Evolutionary conservation across 2,888 invertebrate species (phyloP), one percentile per base, ranked within the genome.

Genomic region (Papilio elwesi): DNA sequence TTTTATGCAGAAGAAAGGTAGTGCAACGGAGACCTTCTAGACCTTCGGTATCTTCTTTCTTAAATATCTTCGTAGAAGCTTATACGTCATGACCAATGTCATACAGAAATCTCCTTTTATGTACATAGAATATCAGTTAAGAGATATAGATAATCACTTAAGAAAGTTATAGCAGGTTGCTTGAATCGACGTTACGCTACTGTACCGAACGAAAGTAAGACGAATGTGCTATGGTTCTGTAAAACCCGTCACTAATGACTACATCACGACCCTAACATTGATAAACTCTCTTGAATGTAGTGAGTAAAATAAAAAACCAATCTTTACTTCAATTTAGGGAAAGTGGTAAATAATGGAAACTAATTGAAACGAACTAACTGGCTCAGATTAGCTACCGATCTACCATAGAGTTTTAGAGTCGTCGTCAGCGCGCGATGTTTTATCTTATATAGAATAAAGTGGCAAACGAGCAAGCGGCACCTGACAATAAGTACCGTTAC

Each of bases 171-270:
- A 13, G 59, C 13, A 1, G 52, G n/a, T 53, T 67, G 43, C 6
- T 43, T 7, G 9, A 48, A 12, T 43, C 13, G 52, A 66, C 52
- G 43, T 12, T 53, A 55, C 53, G 59, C 59, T 59, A 59, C 43
- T 38, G 59, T 6, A 38, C 9, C 13, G 36, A 59, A 62, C 15
- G 67, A 67, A 67, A 67, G 67, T 67, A 53, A 67, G 67, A 55
- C 67, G 53, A 67, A 67, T 67, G 53, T 11, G 43, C 52, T 67
- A 53, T 67, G 67, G 49, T 26, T 67, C 55, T 47, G 9, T 51
- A 52, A 15, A 66, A 51, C 38, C 38, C 55, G 55, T 53, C 6
- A 16, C 67, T 55, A 67, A 55, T 43, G 36, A 67, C 13, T 67
- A 43, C 26, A 53, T 43, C 67, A 55, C 65, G 51, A 65, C 36